Conservation (phyloP, 2,888 invertebrate genomes). For the Nezara viridula region DNA sequence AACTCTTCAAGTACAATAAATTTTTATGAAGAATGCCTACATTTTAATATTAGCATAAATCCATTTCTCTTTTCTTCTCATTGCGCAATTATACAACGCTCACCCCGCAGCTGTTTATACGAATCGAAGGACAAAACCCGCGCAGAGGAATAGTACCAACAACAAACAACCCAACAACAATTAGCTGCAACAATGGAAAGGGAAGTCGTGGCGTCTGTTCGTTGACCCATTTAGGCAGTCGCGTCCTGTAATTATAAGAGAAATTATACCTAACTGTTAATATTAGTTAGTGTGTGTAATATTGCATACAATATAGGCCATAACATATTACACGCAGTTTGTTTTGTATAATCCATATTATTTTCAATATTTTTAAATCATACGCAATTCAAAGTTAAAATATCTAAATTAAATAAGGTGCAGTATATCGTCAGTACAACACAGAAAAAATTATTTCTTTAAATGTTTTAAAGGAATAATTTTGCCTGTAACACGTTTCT, state of each 20-base stretch:
- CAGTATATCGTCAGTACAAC: too few species aligned
- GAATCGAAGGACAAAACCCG: neutral
- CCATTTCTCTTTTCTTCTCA: neutral
- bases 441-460: too few species aligned
- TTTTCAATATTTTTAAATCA: too few species aligned
- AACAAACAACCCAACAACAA: conserved; percentile 19
- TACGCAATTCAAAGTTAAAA: too few species aligned
- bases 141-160: neutral
- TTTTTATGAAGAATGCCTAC: neutral
- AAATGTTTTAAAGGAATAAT: too few species aligned
- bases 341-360: neutral
- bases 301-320: neutral
- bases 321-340: neutral
- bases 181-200: conserved; percentile 22
- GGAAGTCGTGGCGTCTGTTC: conserved; percentile 8
- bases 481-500: too few species aligned
- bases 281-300: neutral
- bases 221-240: neutral
- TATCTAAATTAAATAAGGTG: too few species aligned
- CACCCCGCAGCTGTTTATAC: conserved; percentile 6
- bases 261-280: neutral
- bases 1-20: too few species aligned
- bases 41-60: neutral
- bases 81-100: neutral
- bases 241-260: conserved; percentile 18